Base-by-base conservation (phyloP, 35 echinoderm and acorn worm genomes). In the Acanthaster planci region DNA sequence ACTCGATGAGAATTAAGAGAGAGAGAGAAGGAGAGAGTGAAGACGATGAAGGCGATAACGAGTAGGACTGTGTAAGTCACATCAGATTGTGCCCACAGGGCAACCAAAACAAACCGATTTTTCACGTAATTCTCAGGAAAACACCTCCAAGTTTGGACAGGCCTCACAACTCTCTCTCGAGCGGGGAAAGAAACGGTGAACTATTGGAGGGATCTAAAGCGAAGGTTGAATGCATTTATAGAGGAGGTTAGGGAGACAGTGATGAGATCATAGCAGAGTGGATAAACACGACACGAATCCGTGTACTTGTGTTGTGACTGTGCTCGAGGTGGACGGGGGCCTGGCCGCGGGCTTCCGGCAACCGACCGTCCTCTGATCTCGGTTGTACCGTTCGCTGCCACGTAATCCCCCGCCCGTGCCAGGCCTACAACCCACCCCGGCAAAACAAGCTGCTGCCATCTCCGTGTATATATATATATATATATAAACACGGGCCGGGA, bases 191-290 rank as follows among this genome's bases (percentile, higher is more conserved):
- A 29, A 34, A 72, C 34, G 64, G 34, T 31, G 30, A 72, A 29
- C 9, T 31, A 72, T 31, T 72, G 34, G 64, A 72, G 64, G 9
- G 15, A 15, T 31, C 21, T 21, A 72, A 31, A 10, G 23, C 64
- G 30, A 26, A 47, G n/a, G n/a, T n/a, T n/a, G n/a, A n/a, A n/a
- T n/a, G n/a, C n/a, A n/a, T n/a, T n/a, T n/a, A n/a, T n/a, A n/a
- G n/a, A n/a, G n/a, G n/a, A n/a, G n/a, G n/a, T n/a, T 47, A 47
- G 42, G 42, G 42, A 12, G 42, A 47, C 42, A 6, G 12, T 47
- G 42, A 47, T 47, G n/a, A 34, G 64, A 72, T 72, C 64, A 72
- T 72, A 72, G 64, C 64, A 72, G 34, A 29, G 64, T 72, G 34
- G 26, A 26, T 72, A 72, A 72, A 72, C 64, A 72, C 14, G 30